A percentile compares a stretch with the other conserved stretches of the same genome.
Conservation (phyloP, 1,140 invertebrate genomes). For the Gyrodactylus salaris region DNA sequence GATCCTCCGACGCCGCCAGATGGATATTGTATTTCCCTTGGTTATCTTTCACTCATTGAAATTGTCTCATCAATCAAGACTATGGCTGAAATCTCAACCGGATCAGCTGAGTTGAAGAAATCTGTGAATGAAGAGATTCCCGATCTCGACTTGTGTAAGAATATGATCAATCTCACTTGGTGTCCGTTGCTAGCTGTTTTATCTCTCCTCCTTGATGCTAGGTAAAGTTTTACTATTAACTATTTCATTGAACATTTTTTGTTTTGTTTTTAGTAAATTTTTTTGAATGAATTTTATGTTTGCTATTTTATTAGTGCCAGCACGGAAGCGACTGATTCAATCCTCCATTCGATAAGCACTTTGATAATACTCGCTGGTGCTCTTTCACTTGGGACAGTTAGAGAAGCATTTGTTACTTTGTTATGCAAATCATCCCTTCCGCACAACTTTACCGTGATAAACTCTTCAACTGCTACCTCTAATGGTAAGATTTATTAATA, state of each 20-base stretch:
- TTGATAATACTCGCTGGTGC: constrained; percentile 43
- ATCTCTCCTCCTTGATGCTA: constrained; percentile 59
- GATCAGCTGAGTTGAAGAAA: constrained; percentile 16
- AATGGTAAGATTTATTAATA: no score
- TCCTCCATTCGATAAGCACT: constrained; percentile 55
- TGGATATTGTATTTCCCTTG: constrained; percentile 69
- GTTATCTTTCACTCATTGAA: constrained; percentile 58
- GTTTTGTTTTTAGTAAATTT: neutral
- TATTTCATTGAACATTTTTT: no score
- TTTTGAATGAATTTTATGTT: neutral
- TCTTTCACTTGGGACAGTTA: constrained; percentile 33
- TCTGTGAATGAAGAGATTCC: constrained; percentile 12
- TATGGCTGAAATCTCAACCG: constrained; percentile 13
- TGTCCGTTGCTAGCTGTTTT: constrained; percentile 58
- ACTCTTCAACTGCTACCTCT: no score
- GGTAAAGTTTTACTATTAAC: constrained; percentile 21
- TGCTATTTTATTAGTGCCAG: constrained; percentile 34
- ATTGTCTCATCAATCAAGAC: constrained; percentile 24
- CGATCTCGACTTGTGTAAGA: no score
- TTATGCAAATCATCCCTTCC: constrained; percentile 73
- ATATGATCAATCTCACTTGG: constrained; percentile 72
- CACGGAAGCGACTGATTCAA: constrained; percentile 47
- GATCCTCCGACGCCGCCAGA: constrained; percentile 65
- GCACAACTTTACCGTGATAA: constrained; percentile 62
- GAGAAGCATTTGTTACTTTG: constrained; percentile 64